phyloP scores from a whole-genome alignment of 2,888 invertebrate genomes.

The Agrochola circellaris region DNA sequence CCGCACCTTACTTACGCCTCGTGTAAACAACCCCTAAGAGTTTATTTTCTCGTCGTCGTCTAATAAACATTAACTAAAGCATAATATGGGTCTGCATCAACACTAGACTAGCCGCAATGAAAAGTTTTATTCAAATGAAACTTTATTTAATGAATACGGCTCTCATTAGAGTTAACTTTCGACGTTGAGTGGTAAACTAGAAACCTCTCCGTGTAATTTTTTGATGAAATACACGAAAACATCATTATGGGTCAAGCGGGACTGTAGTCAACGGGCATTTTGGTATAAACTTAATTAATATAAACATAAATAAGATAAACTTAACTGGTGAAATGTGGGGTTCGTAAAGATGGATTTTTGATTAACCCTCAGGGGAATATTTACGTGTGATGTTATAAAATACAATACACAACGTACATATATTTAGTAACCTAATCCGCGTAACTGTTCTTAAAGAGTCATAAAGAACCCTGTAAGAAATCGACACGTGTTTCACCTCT shows the following conservation, averaged over 20 bases:
- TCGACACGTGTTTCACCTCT: no score
- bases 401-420: no score
- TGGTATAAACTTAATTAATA: neutral
- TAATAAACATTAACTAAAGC: slow-evolving; percentile 36
- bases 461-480: no score
- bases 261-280: neutral
- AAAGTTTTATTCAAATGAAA: slow-evolving; percentile 54
- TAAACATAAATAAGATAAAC: no score
- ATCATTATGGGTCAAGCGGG: slow-evolving; percentile 22
- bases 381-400: neutral
- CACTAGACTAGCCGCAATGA: slow-evolving; percentile 41
- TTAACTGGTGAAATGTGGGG: no score
- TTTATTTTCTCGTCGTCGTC: slow-evolving; percentile 16
- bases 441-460: no score
- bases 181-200: slow-evolving; percentile 9
- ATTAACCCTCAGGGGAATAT: no score
- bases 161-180: slow-evolving; percentile 54
- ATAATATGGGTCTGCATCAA: slow-evolving; percentile 22
- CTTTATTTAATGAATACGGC: slow-evolving; percentile 56
- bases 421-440: no score
- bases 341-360: no score
- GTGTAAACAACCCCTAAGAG: neutral
- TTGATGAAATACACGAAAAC: slow-evolving; percentile 36
- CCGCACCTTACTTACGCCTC: no score
- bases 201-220: slow-evolving; percentile 19